Percentiles rank a stretch among this genome's conserved stretches.
Evolutionary conservation across 2,113 vertebrate species (phyloP).

Genomic region (Ramphastos sulfuratus): DNA sequence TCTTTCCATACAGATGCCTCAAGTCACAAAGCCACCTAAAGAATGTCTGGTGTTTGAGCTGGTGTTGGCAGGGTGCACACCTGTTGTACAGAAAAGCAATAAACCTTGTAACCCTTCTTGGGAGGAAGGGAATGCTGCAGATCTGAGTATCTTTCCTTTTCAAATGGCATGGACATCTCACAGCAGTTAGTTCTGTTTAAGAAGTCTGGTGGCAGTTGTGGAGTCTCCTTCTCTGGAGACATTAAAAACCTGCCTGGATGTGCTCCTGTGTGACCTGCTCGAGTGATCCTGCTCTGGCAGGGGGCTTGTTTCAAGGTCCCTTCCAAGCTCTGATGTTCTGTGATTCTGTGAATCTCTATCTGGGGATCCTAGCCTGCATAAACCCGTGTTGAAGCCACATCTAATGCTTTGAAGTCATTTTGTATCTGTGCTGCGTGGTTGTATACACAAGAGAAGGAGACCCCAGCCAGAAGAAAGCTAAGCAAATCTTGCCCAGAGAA

Average conservation of each 20-base stretch:
- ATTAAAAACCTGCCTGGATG: too few relatives aligned
- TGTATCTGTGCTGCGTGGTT: neutral
- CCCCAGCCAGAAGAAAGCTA: neutral
- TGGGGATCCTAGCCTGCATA: neutral
- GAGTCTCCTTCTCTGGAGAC: too few relatives aligned
- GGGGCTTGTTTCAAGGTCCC: too few relatives aligned
- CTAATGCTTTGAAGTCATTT: neutral
- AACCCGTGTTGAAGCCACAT: neutral
- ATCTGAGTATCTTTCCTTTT: conserved; percentile 28
- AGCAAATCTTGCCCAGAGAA: neutral
- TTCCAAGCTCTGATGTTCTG: neutral
- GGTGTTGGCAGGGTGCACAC: neutral
- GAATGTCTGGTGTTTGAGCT: neutral
- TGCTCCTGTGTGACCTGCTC: too few relatives aligned
- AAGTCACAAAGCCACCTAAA: neutral
- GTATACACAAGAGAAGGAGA: neutral
- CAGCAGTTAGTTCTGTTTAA: neutral
- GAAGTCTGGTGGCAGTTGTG: neutral
- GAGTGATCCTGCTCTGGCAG: too few relatives aligned
- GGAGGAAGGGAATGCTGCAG: neutral
- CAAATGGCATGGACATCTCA: neutral
- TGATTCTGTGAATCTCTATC: neutral
- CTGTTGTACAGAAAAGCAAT: conserved; percentile 43
- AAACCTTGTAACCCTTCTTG: neutral
- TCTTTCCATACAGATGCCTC: neutral